phyloP scores from a whole-genome alignment of 2,797 vertebrate genomes.

The Halcyon chelicuti region DNA sequence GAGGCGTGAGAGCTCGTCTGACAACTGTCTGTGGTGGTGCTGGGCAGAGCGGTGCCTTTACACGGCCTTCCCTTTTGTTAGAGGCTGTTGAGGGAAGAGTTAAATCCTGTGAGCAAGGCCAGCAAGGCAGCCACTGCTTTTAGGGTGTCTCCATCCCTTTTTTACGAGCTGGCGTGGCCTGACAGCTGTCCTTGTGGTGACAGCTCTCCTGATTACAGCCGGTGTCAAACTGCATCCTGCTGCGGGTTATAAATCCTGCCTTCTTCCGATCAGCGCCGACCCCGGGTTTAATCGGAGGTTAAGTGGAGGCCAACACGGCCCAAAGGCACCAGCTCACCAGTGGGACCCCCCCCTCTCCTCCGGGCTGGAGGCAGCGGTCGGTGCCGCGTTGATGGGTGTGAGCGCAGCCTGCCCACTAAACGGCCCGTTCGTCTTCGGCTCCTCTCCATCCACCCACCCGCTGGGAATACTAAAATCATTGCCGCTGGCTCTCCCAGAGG shows the following conservation, averaged over 20 bases:
- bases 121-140: slow-evolving; percentile 45
- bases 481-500: slow-evolving; percentile 88
- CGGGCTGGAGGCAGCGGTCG: not conserved
- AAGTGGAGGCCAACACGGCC: slow-evolving; percentile 61
- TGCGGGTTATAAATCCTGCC: slow-evolving; percentile 79
- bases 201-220: slow-evolving; percentile 82
- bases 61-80: not conserved
- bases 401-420: slow-evolving; percentile 47
- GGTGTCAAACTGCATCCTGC: slow-evolving; percentile 77
- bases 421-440: slow-evolving; percentile 46
- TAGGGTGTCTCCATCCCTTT: slow-evolving; percentile 73
- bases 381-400: not conserved
- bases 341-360: not conserved
- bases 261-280: slow-evolving; percentile 74
- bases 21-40: not conserved
- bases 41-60: not conserved
- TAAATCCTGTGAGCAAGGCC: slow-evolving; percentile 40
- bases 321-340: not conserved
- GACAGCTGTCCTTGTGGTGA: slow-evolving; percentile 84
- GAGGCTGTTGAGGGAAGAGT: slow-evolving; percentile 33
- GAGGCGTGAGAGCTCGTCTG: not conserved
- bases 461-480: slow-evolving; percentile 81
- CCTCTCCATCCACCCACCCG: slow-evolving; percentile 48
- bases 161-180: slow-evolving; percentile 71
- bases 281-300: slow-evolving; percentile 72